Evolutionary conservation across 1,140 invertebrate species (phyloP), one percentile per base, ranked within the genome.

Genomic region (Brachionus angularis): DNA sequence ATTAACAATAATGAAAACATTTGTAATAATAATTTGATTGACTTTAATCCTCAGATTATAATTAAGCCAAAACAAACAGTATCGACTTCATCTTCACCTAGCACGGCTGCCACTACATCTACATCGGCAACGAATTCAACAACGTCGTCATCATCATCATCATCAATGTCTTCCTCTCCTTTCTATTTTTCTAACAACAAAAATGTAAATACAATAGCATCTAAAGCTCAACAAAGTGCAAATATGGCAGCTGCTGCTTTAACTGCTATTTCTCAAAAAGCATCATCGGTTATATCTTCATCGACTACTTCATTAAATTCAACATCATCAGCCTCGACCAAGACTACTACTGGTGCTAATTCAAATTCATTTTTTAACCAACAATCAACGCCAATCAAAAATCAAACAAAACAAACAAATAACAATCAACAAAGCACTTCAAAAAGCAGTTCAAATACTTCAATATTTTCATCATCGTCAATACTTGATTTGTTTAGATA

Each of bases 401-500:
- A 42, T 10, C 39, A 42, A 42, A 42, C 10, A 10, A 42, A 42
- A 42, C 39, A 16, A 42, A 42, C 10, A 10, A 16, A 16, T 16
- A 10, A 16, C 39, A 42, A 10, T 16, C 10, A 10, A 10, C 39
- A 42, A 42, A n/a, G n/a, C n/a, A n/a, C 53, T 46, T 67, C 62
- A 4, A 67, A 67, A 31, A 34, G 29, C 33, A 67, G 18, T 27
- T 67, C 62, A 50, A 67, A 50, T 16, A 67, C 62, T 7, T 67
- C 62, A 67, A 67, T 67, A 47, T 67, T 67, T 23, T 67, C 62
- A 18, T 67, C 62, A 1, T 67, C 62, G 62, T 67, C 62, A 47
- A 47, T 67, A 21, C 62, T 67, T 36, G 62, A 67, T 50, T 16
- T 67, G 5, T 67, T 67, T 36, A 67, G 62, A 67, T 67, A 49